phyloP scores from a whole-genome alignment of 2,888 invertebrate genomes.

The Lysandra coridon region DNA sequence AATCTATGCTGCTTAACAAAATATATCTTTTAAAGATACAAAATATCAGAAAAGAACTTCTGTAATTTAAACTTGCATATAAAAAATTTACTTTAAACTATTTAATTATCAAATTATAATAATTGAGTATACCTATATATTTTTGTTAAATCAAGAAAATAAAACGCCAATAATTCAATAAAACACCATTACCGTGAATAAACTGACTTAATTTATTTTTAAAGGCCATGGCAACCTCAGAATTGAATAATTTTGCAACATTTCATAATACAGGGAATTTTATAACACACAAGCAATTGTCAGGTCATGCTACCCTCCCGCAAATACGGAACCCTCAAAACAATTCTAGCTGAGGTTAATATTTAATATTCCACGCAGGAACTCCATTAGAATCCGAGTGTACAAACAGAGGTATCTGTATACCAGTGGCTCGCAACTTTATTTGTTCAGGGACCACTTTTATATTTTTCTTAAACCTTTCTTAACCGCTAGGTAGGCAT shows the following conservation, averaged over 20 bases:
- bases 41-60: too few species aligned
- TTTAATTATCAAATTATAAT: too few species aligned
- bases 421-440: background rate
- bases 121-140: too few species aligned
- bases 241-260: background rate
- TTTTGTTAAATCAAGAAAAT: background rate
- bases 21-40: too few species aligned
- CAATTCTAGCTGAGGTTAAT: conserved; percentile 7
- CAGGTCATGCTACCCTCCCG: background rate
- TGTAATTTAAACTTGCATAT: too few species aligned
- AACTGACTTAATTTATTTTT: background rate
- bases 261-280: background rate
- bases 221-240: background rate
- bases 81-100: too few species aligned
- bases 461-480: too few species aligned
- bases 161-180: background rate
- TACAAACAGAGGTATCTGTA: conserved; percentile 5
- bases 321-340: background rate
- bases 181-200: background rate
- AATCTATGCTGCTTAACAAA: too few species aligned
- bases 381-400: conserved; percentile 15
- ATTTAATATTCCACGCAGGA: conserved; percentile 22
- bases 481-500: too few species aligned
- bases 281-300: background rate
- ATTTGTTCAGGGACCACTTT: too few species aligned